A percentile compares a stretch with the other conserved stretches of the same genome.
phyloP scores from a whole-genome alignment of 2,888 invertebrate genomes.

The Epiperipatus broadwayi region DNA sequence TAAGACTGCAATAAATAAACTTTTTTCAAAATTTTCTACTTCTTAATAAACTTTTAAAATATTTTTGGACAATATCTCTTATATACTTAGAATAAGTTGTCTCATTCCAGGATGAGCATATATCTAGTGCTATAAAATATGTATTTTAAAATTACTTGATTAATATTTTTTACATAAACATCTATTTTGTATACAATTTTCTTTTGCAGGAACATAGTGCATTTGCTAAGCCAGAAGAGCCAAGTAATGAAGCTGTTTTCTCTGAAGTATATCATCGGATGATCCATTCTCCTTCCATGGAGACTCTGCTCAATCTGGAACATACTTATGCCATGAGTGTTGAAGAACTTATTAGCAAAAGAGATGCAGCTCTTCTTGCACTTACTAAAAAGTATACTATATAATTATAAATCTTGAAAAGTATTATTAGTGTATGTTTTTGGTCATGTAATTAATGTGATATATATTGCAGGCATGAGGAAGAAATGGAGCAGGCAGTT shows the following conservation, averaged over 20 bases:
- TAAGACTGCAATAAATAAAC: no score
- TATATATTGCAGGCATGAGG: slow-evolving; percentile 44
- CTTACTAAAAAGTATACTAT: slow-evolving; percentile 35
- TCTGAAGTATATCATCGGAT: slow-evolving; percentile 60
- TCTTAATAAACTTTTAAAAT: no score
- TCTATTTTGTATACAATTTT: no score
- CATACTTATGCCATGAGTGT: slow-evolving; percentile 65
- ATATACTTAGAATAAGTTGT: no score
- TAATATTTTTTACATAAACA: no score
- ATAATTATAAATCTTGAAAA: slow-evolving; percentile 29
- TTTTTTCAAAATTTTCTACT: no score
- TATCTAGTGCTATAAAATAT: no score
- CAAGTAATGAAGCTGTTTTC: slow-evolving; percentile 66
- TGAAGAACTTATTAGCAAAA: slow-evolving; percentile 46
- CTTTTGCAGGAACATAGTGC: slow-evolving; percentile 48
- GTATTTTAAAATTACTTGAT: no score
- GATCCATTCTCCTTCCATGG: slow-evolving; percentile 66
- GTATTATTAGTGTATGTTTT: background rate
- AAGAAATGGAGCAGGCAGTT: slow-evolving; percentile 71
- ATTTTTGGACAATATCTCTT: no score
- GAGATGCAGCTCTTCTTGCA: slow-evolving; percentile 25
- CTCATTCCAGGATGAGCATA: no score
- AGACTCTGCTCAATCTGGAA: slow-evolving; percentile 69
- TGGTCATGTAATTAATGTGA: slow-evolving; percentile 8
- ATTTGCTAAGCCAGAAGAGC: slow-evolving; percentile 58